Percentiles rank a stretch among this genome's conserved stretches.
phyloP scores from a whole-genome alignment of 2,113 vertebrate genomes.

The Leucoraja erinaceus region DNA sequence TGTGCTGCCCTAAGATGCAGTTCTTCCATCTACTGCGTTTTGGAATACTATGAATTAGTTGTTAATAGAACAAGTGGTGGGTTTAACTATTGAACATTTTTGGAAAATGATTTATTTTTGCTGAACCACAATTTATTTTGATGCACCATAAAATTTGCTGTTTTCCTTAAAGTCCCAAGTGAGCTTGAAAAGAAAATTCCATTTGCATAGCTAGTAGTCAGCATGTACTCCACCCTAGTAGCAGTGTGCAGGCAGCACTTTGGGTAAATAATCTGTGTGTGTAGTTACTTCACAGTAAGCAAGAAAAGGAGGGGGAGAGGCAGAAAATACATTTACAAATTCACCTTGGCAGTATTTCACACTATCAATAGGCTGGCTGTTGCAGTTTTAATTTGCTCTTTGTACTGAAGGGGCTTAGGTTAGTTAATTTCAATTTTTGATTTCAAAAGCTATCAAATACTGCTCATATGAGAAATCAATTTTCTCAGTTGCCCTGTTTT shows the following conservation, averaged over 20 bases:
- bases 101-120: not conserved
- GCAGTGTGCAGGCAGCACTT: not conserved
- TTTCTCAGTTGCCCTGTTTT: conserved; percentile 98
- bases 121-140: not conserved
- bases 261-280: conserved; percentile 34
- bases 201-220: not conserved
- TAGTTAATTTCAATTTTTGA: conserved; percentile 99
- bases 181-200: not conserved
- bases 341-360: conserved; percentile 75
- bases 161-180: not conserved
- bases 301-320: conserved; percentile 57
- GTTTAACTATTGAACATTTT: not conserved
- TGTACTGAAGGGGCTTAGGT: conserved; percentile 95
- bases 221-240: conserved; percentile 8
- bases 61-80: not conserved
- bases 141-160: not conserved
- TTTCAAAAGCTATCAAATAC: conserved; percentile 99
- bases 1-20: not conserved
- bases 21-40: not conserved
- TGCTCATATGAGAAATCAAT: conserved; percentile 99
- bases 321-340: conserved; percentile 84
- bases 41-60: not conserved
- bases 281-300: conserved; percentile 50
- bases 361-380: conserved; percentile 72
- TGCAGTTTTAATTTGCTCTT: conserved; percentile 98